A percentile compares a stretch with the other conserved stretches of the same genome.
phyloP scores from a whole-genome alignment of 2,888 invertebrate genomes.

The Sphaeridia pumilis region DNA sequence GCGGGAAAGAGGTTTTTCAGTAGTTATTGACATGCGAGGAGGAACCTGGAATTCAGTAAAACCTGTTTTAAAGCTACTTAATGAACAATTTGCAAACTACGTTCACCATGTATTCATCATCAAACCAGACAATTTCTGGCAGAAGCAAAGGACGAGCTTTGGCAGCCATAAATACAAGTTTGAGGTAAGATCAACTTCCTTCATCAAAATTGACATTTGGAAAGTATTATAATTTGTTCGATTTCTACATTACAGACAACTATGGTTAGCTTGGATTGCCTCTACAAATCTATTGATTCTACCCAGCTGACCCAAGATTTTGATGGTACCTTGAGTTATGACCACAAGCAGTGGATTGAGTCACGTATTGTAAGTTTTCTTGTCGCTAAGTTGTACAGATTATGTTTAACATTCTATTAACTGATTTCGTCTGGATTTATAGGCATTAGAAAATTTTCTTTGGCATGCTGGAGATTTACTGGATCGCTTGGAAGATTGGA shows the following conservation, averaged over 20 bases:
- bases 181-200: conserved; percentile 56
- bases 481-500: conserved; percentile 81
- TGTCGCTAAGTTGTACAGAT: not conserved
- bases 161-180: conserved; percentile 98
- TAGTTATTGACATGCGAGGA: conserved; percentile 90
- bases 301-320: conserved; percentile 86
- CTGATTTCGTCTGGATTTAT: conserved; percentile 10
- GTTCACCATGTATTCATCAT: conserved; percentile 93
- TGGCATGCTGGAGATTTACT: conserved; percentile 92
- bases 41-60: conserved; percentile 95
- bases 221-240: too few relatives aligned
- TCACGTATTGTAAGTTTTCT: conserved; percentile 54
- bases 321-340: conserved; percentile 86
- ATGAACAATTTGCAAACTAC: conserved; percentile 78
- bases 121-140: conserved; percentile 99
- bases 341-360: conserved; percentile 96
- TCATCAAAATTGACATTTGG: too few relatives aligned
- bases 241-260: conserved; percentile 82
- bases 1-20: conserved; percentile 79
- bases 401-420: too few relatives aligned
- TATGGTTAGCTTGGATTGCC: conserved; percentile 88
- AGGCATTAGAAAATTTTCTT: conserved; percentile 85
- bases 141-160: conserved; percentile 93
- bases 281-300: conserved; percentile 84
- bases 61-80: conserved; percentile 89